Conservation (phyloP, 2,888 invertebrate species). For the Chloroclysta siterata region DNA sequence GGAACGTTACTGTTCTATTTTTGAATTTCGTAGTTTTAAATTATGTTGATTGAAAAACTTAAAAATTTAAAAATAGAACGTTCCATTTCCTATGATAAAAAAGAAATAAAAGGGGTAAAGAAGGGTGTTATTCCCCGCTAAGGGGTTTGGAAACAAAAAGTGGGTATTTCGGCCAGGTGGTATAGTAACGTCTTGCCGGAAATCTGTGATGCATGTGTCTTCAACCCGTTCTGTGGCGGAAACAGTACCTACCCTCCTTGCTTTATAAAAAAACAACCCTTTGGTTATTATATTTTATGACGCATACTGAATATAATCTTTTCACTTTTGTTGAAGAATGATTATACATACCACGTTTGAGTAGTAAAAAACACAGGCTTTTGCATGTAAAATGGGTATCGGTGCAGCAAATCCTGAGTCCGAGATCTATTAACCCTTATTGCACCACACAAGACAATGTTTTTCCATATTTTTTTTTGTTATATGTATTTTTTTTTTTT, state of each 20-base stretch:
- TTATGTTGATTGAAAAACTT: slow-evolving; percentile 34
- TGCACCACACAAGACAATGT: no score
- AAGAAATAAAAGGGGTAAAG: slow-evolving; percentile 59
- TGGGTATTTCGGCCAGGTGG: slow-evolving; percentile 77
- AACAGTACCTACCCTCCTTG: slow-evolving; percentile 65
- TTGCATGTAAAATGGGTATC: no score
- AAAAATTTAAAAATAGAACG: slow-evolving; percentile 58
- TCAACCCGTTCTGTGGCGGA: slow-evolving; percentile 76
- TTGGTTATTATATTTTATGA: slow-evolving; percentile 47
- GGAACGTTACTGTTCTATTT: no score
- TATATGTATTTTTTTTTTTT: no score
- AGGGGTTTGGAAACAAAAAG: slow-evolving; percentile 72
- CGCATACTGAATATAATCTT: slow-evolving; percentile 11
- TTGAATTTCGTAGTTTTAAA: no score
- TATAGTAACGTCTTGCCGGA: slow-evolving; percentile 76
- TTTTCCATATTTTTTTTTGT: no score
- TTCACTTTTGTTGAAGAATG: slow-evolving; percentile 10
- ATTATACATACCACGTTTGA: not conserved
- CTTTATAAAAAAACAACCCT: slow-evolving; percentile 64
- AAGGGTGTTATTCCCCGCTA: slow-evolving; percentile 58
- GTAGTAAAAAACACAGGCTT: no score
- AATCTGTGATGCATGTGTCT: slow-evolving; percentile 81
- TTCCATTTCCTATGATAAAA: slow-evolving; percentile 17
- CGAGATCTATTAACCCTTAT: no score
- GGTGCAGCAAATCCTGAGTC: no score